Base-by-base conservation (phyloP, 2,888 invertebrate species). In the Phortica magna region DNA sequence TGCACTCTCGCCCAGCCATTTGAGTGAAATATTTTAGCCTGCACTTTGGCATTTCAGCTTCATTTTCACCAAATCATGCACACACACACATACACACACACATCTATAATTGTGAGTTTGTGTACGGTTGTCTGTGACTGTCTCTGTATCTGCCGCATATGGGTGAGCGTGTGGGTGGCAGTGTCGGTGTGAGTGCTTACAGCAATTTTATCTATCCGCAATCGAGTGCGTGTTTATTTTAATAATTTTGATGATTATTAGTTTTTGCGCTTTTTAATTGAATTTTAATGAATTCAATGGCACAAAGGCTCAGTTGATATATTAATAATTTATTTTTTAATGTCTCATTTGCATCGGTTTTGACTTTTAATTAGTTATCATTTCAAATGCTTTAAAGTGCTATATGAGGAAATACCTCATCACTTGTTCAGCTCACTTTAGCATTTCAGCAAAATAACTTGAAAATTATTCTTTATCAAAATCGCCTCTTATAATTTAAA, bases 231-330 rank as follows among this genome's bases (percentile, higher is more conserved):
- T 48, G 61, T 73, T 61, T 59, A 43, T 31, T 73, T 61, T 48
- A n/a, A 59, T 61, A 57, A 59, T 43, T 71, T 41, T 42, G 48
- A 19, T 74, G 43, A 75, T 87, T 88, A 87, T 87, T 86, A 85
- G 88, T 85, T 88, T 88, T 82, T 80, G 82, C 80, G 77, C 78
- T 75, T 75, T 88, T 86, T 85, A 86, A 86, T 86, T 86, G 86
- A 88, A 86, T 87, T 87, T 88, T 86, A 86, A 86, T 86, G 83
- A 76, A 87, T 81, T 88, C 82, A 84, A 87, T 88, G 87, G 77
- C 64, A 76, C 85, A 76, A 81, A 22, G 53, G n/a, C 70, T 53
- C 55, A 77, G 42, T 48, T 74, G 70, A 73, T 73, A 71, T 61
- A 12, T 48, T 48, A 9, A 48, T 57, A 72, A n/a, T 67, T 71